A percentile compares a stretch with the other conserved stretches of the same genome.
Evolutionary conservation across 2,888 invertebrate genomes (phyloP).

Genomic region (Eledona agricola): DNA sequence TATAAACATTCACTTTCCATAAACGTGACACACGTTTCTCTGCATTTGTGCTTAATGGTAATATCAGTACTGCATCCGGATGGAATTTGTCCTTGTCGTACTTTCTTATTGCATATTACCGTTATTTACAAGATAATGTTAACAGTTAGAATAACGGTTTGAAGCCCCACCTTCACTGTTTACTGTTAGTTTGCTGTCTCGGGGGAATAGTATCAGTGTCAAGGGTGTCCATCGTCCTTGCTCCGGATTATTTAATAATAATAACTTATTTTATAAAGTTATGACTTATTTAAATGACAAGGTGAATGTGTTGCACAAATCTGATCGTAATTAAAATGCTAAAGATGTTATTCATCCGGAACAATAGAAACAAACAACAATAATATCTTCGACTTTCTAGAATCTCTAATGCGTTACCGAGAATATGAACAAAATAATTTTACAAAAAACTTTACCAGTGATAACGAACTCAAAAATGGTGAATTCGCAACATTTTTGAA

Average conservation of each 20-base stretch:
- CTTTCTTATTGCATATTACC: conserved; percentile 22
- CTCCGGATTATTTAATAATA: conserved; percentile 5
- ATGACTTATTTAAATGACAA: no score
- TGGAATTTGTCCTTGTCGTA: conserved; percentile 24
- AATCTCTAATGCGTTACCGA: no score
- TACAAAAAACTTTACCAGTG: no score
- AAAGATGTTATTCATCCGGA: no score
- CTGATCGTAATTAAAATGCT: no score
- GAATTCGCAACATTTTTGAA: no score
- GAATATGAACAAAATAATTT: no score
- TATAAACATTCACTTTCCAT: conserved; percentile 13
- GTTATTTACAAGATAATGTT: conserved; percentile 13
- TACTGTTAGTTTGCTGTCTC: conserved; percentile 2
- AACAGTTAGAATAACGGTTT: conserved; percentile 26
- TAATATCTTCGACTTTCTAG: no score
- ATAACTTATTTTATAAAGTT: no score
- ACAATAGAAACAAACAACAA: no score
- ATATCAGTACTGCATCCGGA: conserved; percentile 18
- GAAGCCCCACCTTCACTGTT: conserved; percentile 11
- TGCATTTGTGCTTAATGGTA: conserved; percentile 7
- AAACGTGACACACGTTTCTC: conserved; percentile 26
- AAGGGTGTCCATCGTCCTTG: conserved; percentile 16
- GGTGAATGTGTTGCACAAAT: no score
- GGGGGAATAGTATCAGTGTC: conserved; percentile 12
- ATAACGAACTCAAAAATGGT: no score